These are phyloP conservation scores for Pteruthius melanotis DNA, from an alignment of 2,113 vertebrate genomes.

Conservation along the genomic window DNA sequence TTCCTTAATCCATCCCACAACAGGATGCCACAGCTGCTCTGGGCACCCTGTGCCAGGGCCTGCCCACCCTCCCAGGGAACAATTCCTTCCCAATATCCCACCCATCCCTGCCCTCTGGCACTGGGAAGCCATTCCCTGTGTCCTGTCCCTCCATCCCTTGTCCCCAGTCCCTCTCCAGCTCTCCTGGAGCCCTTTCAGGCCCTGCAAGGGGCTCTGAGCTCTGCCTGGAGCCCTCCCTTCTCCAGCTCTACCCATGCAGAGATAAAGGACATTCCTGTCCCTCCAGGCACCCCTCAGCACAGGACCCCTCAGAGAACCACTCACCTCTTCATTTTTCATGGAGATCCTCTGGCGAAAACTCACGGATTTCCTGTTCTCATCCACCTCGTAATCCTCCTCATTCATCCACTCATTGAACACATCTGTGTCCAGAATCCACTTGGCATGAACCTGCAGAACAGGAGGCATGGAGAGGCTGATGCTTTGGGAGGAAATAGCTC, in stretches of 20 bases:
- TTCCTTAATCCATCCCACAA: background rate
- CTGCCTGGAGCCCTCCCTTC: background rate
- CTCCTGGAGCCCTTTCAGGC: background rate
- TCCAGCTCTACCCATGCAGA: background rate
- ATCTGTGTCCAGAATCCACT: constrained; percentile 94
- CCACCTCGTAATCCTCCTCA: constrained; percentile 96
- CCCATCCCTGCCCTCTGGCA: background rate
- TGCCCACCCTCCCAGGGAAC: background rate
- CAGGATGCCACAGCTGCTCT: background rate
- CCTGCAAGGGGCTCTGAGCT: background rate
- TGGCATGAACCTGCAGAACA: constrained; percentile 85
- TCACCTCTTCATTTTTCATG: constrained; percentile 92
- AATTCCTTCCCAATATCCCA: background rate
- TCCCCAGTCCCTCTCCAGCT: background rate
- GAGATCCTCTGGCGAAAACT: constrained; percentile 88
- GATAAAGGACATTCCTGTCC: rapidly evolving
- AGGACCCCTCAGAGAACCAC: constrained; percentile 59
- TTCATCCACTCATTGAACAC: constrained; percentile 99
- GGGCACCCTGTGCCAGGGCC: background rate
- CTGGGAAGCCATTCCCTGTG: background rate
- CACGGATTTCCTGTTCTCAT: constrained; percentile 90
- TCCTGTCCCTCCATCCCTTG: background rate
- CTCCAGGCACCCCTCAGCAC: background rate
- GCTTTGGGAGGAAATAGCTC: too few species aligned
- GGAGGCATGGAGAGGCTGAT: rapidly evolving